Evolutionary conservation across 2,113 vertebrate species (phyloP).

Genomic region (Benthochromis sp.): DNA sequence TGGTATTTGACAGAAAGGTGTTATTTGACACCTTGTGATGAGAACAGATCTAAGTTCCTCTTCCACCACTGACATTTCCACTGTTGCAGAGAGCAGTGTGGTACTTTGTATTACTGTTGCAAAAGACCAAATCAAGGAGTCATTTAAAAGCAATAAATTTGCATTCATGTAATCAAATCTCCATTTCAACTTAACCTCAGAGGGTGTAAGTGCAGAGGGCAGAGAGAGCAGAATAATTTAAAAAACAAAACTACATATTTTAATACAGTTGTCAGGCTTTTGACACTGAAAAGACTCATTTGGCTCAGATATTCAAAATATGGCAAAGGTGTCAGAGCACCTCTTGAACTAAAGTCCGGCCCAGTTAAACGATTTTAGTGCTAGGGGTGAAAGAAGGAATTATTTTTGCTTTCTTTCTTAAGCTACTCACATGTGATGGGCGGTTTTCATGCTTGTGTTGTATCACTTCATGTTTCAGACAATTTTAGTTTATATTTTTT

Average conservation of each 20-base stretch:
- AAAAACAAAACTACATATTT: background rate
- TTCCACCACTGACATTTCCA: background rate
- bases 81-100: background rate
- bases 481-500: background rate
- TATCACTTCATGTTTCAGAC: background rate
- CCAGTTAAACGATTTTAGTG: background rate
- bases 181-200: background rate
- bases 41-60: background rate
- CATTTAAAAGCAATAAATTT: background rate
- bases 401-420: background rate
- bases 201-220: background rate
- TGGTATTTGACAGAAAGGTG: background rate
- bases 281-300: background rate
- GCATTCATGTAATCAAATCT: conserved; percentile 1
- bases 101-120: background rate
- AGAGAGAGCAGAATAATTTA: background rate
- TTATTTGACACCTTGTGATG: background rate
- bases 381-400: background rate
- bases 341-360: background rate
- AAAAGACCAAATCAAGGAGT: background rate
- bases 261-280: background rate
- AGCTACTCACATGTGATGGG: background rate
- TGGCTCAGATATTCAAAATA: conserved; percentile 8
- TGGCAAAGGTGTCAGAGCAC: background rate
- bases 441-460: background rate